Percentiles rank a stretch among this genome's conserved stretches.
phyloP scores from a whole-genome alignment of 2,797 vertebrate species.

The Chelon labrosus region DNA sequence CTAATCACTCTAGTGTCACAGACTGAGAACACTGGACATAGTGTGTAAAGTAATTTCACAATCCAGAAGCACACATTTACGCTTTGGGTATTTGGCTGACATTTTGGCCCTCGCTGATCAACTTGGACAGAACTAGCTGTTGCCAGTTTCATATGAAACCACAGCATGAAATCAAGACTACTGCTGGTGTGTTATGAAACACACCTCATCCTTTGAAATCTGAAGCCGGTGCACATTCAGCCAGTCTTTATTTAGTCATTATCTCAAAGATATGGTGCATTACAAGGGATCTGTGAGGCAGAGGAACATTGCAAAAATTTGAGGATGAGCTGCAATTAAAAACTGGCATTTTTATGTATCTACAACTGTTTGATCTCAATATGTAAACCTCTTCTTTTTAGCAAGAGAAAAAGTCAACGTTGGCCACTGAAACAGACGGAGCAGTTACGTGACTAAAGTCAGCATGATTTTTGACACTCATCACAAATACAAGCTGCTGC shows the following conservation, averaged over 20 bases:
- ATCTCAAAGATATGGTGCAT: constrained; percentile 37
- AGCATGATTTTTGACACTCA: constrained; percentile 43
- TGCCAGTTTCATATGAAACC: constrained; percentile 13
- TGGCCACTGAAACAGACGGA: constrained; percentile 34
- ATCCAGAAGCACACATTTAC: constrained; percentile 11
- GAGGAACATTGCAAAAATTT: constrained; percentile 20
- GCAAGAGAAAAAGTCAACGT: background rate
- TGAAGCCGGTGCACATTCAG: constrained; percentile 16
- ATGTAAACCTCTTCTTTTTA: constrained; percentile 40
- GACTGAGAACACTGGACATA: background rate
- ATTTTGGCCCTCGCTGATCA: constrained; percentile 6
- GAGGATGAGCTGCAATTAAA: constrained; percentile 43
- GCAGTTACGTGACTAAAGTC: constrained; percentile 35
- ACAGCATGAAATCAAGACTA: constrained; percentile 37
- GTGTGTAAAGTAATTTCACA: background rate
- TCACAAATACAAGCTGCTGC: constrained; percentile 48
- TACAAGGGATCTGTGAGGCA: constrained; percentile 3
- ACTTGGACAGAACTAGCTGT: background rate
- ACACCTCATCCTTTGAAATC: constrained; percentile 45
- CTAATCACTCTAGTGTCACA: background rate
- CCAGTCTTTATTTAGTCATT: constrained; percentile 32
- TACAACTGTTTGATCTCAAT: constrained; percentile 34
- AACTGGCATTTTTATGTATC: constrained; percentile 13
- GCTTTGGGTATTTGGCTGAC: constrained; percentile 11
- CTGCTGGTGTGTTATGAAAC: constrained; percentile 29